These are phyloP conservation scores for Chorisops tibialis DNA, from an alignment of 2,888 invertebrate genomes.

Conservation along the genomic window DNA sequence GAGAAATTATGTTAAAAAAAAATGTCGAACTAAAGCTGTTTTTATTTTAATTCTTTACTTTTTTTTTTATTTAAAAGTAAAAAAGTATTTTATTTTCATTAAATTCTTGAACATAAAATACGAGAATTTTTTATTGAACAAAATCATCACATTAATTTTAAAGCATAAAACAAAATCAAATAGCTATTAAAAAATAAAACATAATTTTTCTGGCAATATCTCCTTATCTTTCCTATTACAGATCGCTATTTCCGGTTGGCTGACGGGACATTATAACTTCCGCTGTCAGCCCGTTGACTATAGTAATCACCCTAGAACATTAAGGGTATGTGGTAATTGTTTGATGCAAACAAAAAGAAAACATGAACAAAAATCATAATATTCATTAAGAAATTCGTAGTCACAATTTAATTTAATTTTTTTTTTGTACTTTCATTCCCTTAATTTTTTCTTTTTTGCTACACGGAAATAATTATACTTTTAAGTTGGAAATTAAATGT, in stretches of 20 bases:
- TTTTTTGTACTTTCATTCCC: not conserved
- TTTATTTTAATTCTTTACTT: too few species aligned
- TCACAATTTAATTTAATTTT: slow-evolving; percentile 1
- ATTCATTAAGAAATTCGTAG: slow-evolving; percentile 1
- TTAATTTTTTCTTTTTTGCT: slow-evolving; percentile 21
- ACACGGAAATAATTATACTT: too few species aligned
- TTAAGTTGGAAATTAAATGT: too few species aligned
- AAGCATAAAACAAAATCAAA: too few species aligned
- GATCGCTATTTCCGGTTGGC: slow-evolving; percentile 90
- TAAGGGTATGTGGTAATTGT: slow-evolving; percentile 68
- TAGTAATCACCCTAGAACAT: slow-evolving; percentile 83
- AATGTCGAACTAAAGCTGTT: too few species aligned
- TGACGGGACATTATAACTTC: slow-evolving; percentile 91
- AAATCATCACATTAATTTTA: too few species aligned
- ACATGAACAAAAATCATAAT: not conserved
- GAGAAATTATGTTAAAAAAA: too few species aligned
- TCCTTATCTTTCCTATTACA: slow-evolving; percentile 52
- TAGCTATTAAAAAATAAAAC: not conserved
- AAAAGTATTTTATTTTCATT: too few species aligned
- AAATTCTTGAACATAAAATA: too few species aligned
- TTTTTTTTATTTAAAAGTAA: too few species aligned
- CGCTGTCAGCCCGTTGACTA: slow-evolving; percentile 96
- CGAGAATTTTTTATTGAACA: too few species aligned
- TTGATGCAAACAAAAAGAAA: not conserved
- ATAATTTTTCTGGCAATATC: not conserved